Evolutionary conservation across 2,888 invertebrate genomes (phyloP).

Genomic region (Chelonus formosanus): DNA sequence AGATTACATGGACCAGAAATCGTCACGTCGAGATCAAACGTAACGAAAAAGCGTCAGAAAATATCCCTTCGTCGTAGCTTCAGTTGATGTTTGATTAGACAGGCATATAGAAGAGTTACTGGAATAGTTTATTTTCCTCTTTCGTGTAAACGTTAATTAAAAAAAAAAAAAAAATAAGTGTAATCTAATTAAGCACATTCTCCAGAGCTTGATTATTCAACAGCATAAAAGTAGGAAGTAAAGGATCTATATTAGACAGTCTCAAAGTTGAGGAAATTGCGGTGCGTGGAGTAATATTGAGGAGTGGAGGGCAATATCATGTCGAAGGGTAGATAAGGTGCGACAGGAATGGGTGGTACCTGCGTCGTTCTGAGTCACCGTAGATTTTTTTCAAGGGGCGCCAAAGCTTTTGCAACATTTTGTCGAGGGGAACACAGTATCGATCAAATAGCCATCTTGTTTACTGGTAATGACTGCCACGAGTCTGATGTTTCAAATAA

Average conservation of each 20-base stretch:
- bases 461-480: conserved; percentile 46
- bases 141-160: not conserved
- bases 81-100: not conserved
- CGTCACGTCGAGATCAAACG: too few relatives aligned
- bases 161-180: not conserved
- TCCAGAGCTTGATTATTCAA: not conserved
- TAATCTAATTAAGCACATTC: not conserved
- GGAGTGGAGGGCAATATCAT: conserved; percentile 19
- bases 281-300: conserved; percentile 8
- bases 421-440: conserved; percentile 40
- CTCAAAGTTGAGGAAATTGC: conserved; percentile 3
- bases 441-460: conserved; percentile 52
- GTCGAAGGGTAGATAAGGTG: conserved; percentile 46
- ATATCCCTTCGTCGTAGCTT: too few relatives aligned
- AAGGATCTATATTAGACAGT: not conserved
- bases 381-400: conserved; percentile 31
- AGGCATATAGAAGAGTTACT: not conserved
- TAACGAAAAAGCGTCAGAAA: too few relatives aligned
- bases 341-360: conserved; percentile 42
- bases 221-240: too few relatives aligned
- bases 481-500: conserved; percentile 31
- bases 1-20: too few relatives aligned
- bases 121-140: not conserved
- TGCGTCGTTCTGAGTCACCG: conserved; percentile 39
- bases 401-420: conserved; percentile 38